Conservation (phyloP, 2,888 invertebrate species). For the Temnothorax unifasciatus region DNA sequence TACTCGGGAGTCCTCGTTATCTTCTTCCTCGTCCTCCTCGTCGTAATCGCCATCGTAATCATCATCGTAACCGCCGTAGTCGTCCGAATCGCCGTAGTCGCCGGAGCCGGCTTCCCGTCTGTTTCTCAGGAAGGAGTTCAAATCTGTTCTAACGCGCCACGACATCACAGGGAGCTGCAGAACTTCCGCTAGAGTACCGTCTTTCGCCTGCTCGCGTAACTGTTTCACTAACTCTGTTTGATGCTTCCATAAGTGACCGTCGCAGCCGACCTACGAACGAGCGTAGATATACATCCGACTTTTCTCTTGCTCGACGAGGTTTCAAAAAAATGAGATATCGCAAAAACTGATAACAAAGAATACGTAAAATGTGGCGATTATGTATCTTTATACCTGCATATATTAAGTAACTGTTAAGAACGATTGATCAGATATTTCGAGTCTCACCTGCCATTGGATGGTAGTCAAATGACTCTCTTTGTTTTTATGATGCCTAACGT, state of each 20-base stretch:
- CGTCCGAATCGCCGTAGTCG: slow-evolving; percentile 80
- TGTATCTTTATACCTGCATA: neutral
- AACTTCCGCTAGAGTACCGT: slow-evolving; percentile 91
- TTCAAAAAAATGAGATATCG: slow-evolving; percentile 6
- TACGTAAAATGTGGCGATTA: neutral
- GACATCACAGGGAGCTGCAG: slow-evolving; percentile 90
- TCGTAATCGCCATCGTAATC: slow-evolving; percentile 79
- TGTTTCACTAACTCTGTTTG: slow-evolving; percentile 90
- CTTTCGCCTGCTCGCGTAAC: slow-evolving; percentile 90
- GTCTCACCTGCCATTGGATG: slow-evolving; percentile 87
- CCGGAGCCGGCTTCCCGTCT: slow-evolving; percentile 84
- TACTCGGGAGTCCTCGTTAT: slow-evolving; percentile 82
- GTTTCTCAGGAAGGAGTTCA: slow-evolving; percentile 78
- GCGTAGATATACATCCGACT: neutral
- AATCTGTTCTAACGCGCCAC: slow-evolving; percentile 88
- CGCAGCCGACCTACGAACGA: slow-evolving; percentile 91
- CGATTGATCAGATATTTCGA: neutral
- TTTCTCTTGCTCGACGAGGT: neutral
- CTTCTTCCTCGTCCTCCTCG: slow-evolving; percentile 80
- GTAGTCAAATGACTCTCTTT: slow-evolving; percentile 86
- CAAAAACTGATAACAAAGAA: neutral
- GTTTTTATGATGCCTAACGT: slow-evolving; percentile 86
- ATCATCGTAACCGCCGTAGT: slow-evolving; percentile 81
- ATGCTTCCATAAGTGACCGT: slow-evolving; percentile 90
- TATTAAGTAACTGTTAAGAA: slow-evolving; percentile 1